Evolutionary conservation across 2,113 vertebrate species (phyloP).

Genomic region (Amblyopsis rosae): DNA sequence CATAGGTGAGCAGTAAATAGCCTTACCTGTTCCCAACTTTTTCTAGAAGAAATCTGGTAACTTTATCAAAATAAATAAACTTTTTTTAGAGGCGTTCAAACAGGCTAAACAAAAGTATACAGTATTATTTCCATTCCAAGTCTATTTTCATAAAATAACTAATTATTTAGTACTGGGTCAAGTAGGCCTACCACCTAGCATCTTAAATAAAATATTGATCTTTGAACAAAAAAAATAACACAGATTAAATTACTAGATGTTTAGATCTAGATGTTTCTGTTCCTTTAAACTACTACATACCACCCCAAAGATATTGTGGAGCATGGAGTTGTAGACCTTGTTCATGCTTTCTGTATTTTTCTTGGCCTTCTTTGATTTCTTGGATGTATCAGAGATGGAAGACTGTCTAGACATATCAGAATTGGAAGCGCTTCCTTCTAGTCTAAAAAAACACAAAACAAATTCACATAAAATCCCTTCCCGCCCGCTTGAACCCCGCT

Average conservation of each 20-base stretch:
- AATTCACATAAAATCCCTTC: background rate
- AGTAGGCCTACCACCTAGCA: too few relatives aligned
- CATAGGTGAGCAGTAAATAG: too few relatives aligned
- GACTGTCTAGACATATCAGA: constrained; percentile 23
- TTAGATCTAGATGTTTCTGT: background rate
- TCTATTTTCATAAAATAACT: too few relatives aligned
- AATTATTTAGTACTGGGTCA: too few relatives aligned
- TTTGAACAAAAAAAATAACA: background rate
- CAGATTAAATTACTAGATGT: background rate
- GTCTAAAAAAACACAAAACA: constrained; percentile 13
- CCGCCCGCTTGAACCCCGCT: too few relatives aligned
- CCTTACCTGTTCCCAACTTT: too few relatives aligned
- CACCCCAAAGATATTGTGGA: constrained; percentile 75
- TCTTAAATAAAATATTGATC: too few relatives aligned
- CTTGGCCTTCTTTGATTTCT: constrained; percentile 68
- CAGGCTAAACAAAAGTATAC: too few relatives aligned
- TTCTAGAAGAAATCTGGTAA: too few relatives aligned
- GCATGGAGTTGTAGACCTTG: constrained; percentile 73
- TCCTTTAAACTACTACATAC: constrained; percentile 43
- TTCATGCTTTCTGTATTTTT: constrained; percentile 65
- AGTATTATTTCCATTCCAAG: too few relatives aligned
- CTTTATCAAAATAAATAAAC: too few relatives aligned
- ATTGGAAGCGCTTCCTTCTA: constrained; percentile 33
- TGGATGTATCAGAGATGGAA: constrained; percentile 48
- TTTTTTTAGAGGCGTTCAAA: constrained; percentile 5